A percentile compares a stretch with the other conserved stretches of the same genome.
Conservation (phyloP, 2,888 invertebrate species). For the Petrolisthes manimaculis region DNA sequence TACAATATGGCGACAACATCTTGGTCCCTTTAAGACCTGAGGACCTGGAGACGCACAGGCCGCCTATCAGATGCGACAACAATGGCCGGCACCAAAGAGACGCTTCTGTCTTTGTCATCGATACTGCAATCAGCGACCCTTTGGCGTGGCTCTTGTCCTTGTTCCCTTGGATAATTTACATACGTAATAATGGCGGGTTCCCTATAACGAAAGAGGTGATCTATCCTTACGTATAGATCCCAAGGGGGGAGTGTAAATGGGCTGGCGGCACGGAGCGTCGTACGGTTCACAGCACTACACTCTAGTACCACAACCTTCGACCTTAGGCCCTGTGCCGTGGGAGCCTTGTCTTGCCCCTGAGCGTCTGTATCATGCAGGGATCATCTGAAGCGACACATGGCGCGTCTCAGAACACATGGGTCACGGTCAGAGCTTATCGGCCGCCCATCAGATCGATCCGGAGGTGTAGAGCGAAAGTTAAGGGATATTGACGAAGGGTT, state of each 20-base stretch:
- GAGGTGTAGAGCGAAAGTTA: slow-evolving; percentile 41
- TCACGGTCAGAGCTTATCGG: slow-evolving; percentile 43
- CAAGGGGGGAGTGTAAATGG: not conserved
- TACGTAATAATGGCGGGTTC: slow-evolving; percentile 59
- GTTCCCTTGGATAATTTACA: slow-evolving; percentile 49
- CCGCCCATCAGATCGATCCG: slow-evolving; percentile 30
- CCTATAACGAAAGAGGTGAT: slow-evolving; percentile 60
- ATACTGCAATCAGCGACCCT: slow-evolving; percentile 28
- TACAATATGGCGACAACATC: too few relatives aligned
- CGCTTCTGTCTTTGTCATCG: slow-evolving; percentile 43
- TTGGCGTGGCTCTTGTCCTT: slow-evolving; percentile 14
- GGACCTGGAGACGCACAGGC: not conserved
- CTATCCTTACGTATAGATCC: slow-evolving; percentile 54
- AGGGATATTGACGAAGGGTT: slow-evolving; percentile 48
- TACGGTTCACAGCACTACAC: slow-evolving; percentile 10
- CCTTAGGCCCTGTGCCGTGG: not conserved
- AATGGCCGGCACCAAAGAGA: slow-evolving; percentile 16
- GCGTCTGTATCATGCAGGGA: slow-evolving; percentile 54
- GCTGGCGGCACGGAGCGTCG: not conserved
- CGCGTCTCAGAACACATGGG: slow-evolving; percentile 25
- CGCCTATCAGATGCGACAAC: slow-evolving; percentile 30
- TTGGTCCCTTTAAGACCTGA: too few relatives aligned
- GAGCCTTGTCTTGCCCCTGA: slow-evolving; percentile 34
- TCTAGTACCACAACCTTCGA: not conserved
- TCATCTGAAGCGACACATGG: slow-evolving; percentile 56